phyloP scores from a whole-genome alignment of 2,797 vertebrate genomes.

The Falco peregrinus region DNA sequence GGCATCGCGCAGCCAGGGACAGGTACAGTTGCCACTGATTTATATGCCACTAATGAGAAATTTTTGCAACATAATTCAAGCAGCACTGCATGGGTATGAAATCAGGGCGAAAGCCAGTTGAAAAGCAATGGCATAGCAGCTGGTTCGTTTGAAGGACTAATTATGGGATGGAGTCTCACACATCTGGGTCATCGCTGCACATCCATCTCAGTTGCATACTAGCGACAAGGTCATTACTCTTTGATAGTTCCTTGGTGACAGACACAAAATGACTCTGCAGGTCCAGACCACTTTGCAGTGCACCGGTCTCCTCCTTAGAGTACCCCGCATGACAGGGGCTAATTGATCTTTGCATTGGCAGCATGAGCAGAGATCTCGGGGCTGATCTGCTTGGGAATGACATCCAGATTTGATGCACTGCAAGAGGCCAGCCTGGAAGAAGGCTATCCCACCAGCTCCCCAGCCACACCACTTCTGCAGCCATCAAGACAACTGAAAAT shows the following conservation, averaged over 20 bases:
- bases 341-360: not conserved
- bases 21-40: not conserved
- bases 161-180: not conserved
- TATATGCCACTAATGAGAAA: not conserved
- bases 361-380: not conserved
- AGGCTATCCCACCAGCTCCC: not conserved
- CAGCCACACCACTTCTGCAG: not conserved
- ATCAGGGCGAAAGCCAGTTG: not conserved
- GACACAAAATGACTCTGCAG: not conserved
- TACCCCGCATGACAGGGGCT: not conserved
- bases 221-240: not conserved
- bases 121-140: not conserved
- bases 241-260: not conserved
- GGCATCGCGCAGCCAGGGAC: not conserved
- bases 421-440: not conserved
- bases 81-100: not conserved
- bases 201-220: not conserved
- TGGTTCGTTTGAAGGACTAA: not conserved
- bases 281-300: not conserved
- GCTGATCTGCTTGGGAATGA: not conserved
- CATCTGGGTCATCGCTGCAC: not conserved
- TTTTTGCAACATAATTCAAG: not conserved
- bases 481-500: not conserved
- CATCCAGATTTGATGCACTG: not conserved
- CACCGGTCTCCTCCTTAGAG: not conserved